Evolutionary conservation across 2,113 vertebrate genomes (phyloP), one percentile per base, ranked within the genome.

Genomic region (Misgurnus mizolepis): DNA sequence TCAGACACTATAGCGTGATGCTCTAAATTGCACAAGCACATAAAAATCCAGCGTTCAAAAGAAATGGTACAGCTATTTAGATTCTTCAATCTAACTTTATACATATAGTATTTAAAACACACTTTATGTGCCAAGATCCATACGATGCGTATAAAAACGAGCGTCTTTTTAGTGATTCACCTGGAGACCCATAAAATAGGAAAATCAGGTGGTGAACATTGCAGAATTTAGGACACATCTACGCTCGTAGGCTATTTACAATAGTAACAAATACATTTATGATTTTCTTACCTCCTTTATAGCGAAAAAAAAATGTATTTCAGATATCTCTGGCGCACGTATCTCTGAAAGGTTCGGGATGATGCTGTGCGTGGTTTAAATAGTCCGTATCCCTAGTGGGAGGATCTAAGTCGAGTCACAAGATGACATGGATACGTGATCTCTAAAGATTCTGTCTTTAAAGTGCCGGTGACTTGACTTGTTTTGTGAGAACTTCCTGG

Each of bases 301-400:
- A 27, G 22, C 5, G 68, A 62, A 40, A 22, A 22, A 56, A 69
- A 43, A 7, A 12, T 68, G 27, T 34, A 34, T 62, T 62, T 64
- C 76, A 41, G 70, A 69, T 50, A 66, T 67, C 11, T 27, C 58
- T 47, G 58, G 55, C 47, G 60, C 10, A 10, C 12, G 61, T 73
- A 47, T 77, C 75, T 65, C 45, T 66, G 40, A 12, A 75, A 64
- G 60, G 69, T 72, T 60, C 68, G 71, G 72, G 75, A 76, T 47
- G 86, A 78, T 53, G 86, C 85, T 58, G 64, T 83, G 73, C 74
- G 80, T 73, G 67, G 83, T 91, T 86, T 91, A 91, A 91, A 91
- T 88, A 90, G 87, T 39, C 85, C 61, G 75, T 82, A 82, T 80
- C 83, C 79, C 82, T 80, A 79, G 90, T 90, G 90, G 90, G 91